phyloP scores from a whole-genome alignment of 2,888 invertebrate genomes.

The Agrotis puta region DNA sequence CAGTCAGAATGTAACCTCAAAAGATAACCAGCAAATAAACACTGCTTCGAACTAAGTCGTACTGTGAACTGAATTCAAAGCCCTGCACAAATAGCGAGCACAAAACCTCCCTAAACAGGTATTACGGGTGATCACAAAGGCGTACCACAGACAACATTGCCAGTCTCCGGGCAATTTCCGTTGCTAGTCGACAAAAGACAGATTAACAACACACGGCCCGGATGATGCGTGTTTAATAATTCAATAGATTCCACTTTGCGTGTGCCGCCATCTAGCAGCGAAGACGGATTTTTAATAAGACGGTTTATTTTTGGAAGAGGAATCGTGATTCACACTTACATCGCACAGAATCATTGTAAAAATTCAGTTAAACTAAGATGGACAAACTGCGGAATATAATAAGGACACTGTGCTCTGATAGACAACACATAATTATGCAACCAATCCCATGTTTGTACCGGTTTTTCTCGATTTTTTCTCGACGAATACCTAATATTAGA shows the following conservation, averaged over 20 bases:
- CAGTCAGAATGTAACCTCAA: constrained; percentile 1
- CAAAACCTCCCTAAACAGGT: constrained; percentile 58
- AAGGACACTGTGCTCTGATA: no score
- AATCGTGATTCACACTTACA: no score
- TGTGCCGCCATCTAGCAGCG: constrained; percentile 27
- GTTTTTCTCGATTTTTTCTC: no score
- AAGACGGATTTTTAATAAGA: background rate
- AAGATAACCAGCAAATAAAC: constrained; percentile 23
- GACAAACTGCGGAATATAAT: no score
- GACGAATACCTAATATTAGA: no score
- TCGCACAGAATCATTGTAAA: background rate
- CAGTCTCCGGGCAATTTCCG: constrained; percentile 70
- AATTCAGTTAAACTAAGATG: no score
- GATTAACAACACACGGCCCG: constrained; percentile 77
- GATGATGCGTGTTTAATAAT: constrained; percentile 79
- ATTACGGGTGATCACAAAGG: constrained; percentile 58
- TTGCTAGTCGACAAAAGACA: constrained; percentile 78
- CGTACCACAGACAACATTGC: constrained; percentile 62
- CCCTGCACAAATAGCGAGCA: constrained; percentile 50
- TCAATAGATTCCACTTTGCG: constrained; percentile 68
- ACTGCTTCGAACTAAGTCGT: constrained; percentile 25
- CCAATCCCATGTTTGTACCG: no score
- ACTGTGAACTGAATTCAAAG: constrained; percentile 41
- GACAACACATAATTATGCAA: no score
- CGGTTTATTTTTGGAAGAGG: background rate